Percentiles rank a stretch among this genome's conserved stretches.
These are phyloP conservation scores for Pocota personata DNA, from an alignment of 2,888 invertebrate species.

Conservation along the genomic window DNA sequence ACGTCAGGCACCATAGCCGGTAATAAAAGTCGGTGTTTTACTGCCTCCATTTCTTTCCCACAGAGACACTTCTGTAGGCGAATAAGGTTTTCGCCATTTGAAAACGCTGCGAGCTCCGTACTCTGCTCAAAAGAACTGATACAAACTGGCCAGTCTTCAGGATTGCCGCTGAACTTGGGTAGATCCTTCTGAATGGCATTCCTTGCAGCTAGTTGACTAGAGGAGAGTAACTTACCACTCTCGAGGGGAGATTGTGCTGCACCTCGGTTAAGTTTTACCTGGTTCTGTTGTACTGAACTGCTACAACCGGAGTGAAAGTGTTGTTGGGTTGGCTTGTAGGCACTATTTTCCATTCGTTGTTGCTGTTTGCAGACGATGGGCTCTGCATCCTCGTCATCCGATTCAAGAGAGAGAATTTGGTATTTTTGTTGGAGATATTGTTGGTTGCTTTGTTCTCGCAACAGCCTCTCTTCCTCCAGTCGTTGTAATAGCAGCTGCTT, in stretches of 20 bases:
- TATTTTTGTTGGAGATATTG: too few relatives aligned
- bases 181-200: too few relatives aligned
- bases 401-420: too few relatives aligned
- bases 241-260: background rate
- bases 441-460: too few relatives aligned
- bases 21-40: conserved; percentile 21
- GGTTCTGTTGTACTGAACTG: background rate
- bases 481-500: too few relatives aligned
- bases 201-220: conserved; percentile 11
- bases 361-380: too few relatives aligned
- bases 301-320: background rate
- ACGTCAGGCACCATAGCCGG: conserved; percentile 20
- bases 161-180: too few relatives aligned
- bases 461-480: too few relatives aligned
- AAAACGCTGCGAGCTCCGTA: conserved; percentile 3
- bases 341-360: background rate
- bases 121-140: conserved; percentile 28
- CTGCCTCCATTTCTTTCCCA: conserved; percentile 17
- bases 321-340: background rate
- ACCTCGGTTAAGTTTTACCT: background rate
- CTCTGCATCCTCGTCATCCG: too few relatives aligned
- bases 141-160: conserved; percentile 27
- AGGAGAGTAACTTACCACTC: background rate
- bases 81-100: conserved; percentile 16
- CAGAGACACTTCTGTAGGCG: conserved; percentile 18